Evolutionary conservation across 2,113 vertebrate genomes (phyloP).

Genomic region (Osmerus eperlanus): DNA sequence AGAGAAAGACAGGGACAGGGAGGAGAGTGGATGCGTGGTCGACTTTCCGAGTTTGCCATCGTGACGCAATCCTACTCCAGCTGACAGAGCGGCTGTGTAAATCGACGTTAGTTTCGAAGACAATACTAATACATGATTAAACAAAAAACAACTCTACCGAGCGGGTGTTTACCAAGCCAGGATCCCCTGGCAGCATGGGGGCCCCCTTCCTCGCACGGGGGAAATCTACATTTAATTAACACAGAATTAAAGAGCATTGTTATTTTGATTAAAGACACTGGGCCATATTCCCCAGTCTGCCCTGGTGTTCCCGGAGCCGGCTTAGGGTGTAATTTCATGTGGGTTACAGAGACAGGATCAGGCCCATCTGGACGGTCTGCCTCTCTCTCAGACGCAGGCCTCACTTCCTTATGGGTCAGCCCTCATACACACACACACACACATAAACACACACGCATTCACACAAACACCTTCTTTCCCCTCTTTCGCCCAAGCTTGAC

Average conservation of each 20-base stretch:
- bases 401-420: conserved; percentile 31
- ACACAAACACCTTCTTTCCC: too few relatives aligned
- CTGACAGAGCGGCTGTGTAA: conserved; percentile 57
- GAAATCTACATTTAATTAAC: conserved; percentile 72
- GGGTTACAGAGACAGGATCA: conserved; percentile 59
- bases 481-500: conserved; percentile 10
- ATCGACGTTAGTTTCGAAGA: conserved; percentile 42
- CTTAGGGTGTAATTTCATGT: conserved; percentile 59
- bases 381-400: conserved; percentile 16
- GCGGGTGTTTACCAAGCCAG: conserved; percentile 47
- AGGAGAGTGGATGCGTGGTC: not conserved
- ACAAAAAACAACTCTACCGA: conserved; percentile 58
- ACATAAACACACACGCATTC: too few relatives aligned
- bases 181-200: conserved; percentile 42
- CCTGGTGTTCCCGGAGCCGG: conserved; percentile 49
- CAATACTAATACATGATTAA: conserved; percentile 58
- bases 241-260: conserved; percentile 69
- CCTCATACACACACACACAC: not conserved
- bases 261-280: conserved; percentile 69
- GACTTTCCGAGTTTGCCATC: too few relatives aligned
- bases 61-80: conserved; percentile 33
- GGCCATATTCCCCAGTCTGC: conserved; percentile 49
- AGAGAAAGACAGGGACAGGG: conserved; percentile 16
- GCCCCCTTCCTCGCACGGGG: conserved; percentile 47
- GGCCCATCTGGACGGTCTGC: conserved; percentile 61